These are phyloP conservation scores for Erythrocebus patas DNA, from an alignment of 2,113 vertebrate genomes.

Conservation along the genomic window DNA sequence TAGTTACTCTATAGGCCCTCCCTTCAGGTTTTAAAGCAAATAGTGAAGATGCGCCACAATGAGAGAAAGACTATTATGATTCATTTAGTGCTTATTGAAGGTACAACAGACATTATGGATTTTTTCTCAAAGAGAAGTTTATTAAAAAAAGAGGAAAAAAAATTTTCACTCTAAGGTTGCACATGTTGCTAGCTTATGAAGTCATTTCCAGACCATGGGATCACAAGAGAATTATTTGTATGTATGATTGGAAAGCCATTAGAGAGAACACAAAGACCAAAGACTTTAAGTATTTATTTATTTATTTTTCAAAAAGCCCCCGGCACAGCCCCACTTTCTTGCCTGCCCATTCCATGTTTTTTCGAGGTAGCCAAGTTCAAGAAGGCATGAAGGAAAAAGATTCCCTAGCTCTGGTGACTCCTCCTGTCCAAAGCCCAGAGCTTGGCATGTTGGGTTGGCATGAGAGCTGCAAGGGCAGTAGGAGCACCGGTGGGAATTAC, in stretches of 20 bases:
- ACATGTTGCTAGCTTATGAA: not conserved
- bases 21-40: not conserved
- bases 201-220: not conserved
- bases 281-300: not conserved
- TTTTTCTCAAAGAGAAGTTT: not conserved
- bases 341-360: not conserved
- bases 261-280: not conserved
- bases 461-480: fast-evolving
- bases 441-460: not conserved
- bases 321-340: no score
- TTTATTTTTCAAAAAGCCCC: not conserved
- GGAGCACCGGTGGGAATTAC: fast-evolving
- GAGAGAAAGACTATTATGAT: not conserved
- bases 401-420: no score
- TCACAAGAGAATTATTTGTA: not conserved
- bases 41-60: not conserved
- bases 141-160: not conserved
- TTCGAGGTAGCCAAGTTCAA: not conserved
- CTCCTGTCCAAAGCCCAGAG: not conserved
- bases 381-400: not conserved
- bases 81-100: not conserved
- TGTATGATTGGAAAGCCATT: not conserved
- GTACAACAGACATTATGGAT: no score
- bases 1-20: not conserved
- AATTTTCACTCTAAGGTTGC: not conserved